phyloP scores from a whole-genome alignment of 2,113 vertebrate species.

The Talpa occidentalis region DNA sequence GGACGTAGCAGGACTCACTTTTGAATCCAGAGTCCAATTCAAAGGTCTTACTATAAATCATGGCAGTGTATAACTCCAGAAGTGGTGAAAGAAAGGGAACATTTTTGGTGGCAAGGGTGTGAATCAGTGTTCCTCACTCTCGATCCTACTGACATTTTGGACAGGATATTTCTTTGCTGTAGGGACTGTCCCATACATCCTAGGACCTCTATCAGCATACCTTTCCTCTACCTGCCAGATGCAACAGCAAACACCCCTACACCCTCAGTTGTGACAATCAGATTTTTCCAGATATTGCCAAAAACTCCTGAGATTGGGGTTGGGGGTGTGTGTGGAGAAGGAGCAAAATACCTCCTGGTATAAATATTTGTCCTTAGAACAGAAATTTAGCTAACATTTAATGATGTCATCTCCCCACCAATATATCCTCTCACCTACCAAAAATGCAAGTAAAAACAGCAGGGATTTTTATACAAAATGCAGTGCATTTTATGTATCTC shows the following conservation, averaged over 20 bases:
- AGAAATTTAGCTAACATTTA: background rate
- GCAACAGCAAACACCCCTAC: background rate
- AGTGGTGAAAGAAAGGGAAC: background rate
- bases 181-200: background rate
- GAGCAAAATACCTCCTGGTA: background rate
- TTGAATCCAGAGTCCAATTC: background rate
- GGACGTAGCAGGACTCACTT: background rate
- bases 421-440: background rate
- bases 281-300: background rate
- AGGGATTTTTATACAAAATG: background rate
- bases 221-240: background rate
- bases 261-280: background rate
- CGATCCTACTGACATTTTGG: background rate
- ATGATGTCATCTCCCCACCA: background rate
- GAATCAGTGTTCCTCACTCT: background rate
- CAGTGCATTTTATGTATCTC: constrained; percentile 47
- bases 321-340: background rate
- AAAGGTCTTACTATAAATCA: background rate
- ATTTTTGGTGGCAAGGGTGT: background rate
- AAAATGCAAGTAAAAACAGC: background rate
- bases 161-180: background rate
- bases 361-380: background rate
- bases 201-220: background rate
- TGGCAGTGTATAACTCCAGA: background rate
- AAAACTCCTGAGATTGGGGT: background rate